Evolutionary conservation across 2,113 vertebrate genomes (phyloP).

Genomic region (Uria aalge): DNA sequence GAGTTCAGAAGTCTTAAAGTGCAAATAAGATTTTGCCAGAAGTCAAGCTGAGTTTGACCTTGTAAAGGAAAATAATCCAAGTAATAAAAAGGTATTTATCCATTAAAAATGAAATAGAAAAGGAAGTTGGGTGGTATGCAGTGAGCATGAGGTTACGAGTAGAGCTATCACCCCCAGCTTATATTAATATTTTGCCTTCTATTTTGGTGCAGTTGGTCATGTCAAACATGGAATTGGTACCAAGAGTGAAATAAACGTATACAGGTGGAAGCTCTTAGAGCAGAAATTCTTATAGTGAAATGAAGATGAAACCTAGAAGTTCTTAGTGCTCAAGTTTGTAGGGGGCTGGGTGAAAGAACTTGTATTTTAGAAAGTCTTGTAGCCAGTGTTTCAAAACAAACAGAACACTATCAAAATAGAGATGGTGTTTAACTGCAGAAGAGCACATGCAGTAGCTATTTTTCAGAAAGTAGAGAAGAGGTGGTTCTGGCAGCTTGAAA

Average conservation of each 20-base stretch:
- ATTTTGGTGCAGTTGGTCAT: neutral
- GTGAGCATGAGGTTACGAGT: neutral
- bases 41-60: conserved; percentile 35
- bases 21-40: neutral
- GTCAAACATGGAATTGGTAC: neutral
- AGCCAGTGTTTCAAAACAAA: neutral
- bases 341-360: neutral
- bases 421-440: neutral
- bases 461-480: neutral
- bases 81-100: neutral
- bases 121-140: neutral
- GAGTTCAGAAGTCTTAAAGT: neutral
- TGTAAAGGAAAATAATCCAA: neutral
- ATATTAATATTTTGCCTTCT: neutral
- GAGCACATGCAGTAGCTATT: neutral
- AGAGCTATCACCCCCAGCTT: neutral
- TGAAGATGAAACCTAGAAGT: neutral
- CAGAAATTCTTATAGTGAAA: neutral
- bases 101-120: neutral
- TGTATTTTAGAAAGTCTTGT: neutral
- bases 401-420: neutral
- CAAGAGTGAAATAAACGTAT: neutral
- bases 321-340: neutral
- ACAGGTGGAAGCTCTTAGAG: neutral
- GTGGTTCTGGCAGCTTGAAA: neutral